phyloP scores from a whole-genome alignment of 2,888 invertebrate species.

The Drosophila lutescens region DNA sequence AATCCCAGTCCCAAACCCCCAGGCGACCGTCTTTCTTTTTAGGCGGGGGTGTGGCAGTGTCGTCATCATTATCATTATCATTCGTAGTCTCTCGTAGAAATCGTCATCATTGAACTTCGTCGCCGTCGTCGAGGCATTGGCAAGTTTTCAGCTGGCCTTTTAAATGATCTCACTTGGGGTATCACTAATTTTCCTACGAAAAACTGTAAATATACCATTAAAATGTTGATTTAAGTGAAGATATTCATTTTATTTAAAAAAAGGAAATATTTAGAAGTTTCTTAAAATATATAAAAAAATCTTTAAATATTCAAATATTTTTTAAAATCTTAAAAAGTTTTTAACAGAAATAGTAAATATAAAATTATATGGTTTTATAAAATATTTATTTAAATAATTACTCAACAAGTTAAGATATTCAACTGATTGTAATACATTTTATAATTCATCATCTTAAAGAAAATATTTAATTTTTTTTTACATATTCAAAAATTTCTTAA shows the following conservation, averaged over 20 bases:
- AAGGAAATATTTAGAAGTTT: too few relatives aligned
- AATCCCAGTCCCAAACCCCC: not conserved
- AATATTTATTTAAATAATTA: too few relatives aligned
- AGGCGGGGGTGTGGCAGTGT: slow-evolving; percentile 37
- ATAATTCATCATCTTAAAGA: not conserved
- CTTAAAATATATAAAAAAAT: too few relatives aligned
- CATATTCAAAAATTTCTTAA: too few relatives aligned
- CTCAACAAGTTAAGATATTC: not conserved
- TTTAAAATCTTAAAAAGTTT: too few relatives aligned
- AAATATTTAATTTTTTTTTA: too few relatives aligned
- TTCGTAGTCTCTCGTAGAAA: not conserved
- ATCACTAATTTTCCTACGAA: not conserved
- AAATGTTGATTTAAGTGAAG: not conserved
- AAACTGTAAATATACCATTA: not conserved
- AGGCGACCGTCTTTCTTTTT: not conserved
- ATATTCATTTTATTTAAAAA: too few relatives aligned
- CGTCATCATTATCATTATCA: slow-evolving; percentile 28
- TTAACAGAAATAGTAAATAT: too few relatives aligned
- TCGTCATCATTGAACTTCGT: slow-evolving; percentile 23
- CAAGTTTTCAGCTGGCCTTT: slow-evolving; percentile 12
- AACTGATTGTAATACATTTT: not conserved
- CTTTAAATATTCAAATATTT: too few relatives aligned
- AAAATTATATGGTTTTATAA: too few relatives aligned
- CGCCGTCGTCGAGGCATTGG: slow-evolving; percentile 29
- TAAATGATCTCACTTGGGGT: not conserved